phyloP scores from a whole-genome alignment of 1,140 invertebrate species.

The Papilio xuthus region DNA sequence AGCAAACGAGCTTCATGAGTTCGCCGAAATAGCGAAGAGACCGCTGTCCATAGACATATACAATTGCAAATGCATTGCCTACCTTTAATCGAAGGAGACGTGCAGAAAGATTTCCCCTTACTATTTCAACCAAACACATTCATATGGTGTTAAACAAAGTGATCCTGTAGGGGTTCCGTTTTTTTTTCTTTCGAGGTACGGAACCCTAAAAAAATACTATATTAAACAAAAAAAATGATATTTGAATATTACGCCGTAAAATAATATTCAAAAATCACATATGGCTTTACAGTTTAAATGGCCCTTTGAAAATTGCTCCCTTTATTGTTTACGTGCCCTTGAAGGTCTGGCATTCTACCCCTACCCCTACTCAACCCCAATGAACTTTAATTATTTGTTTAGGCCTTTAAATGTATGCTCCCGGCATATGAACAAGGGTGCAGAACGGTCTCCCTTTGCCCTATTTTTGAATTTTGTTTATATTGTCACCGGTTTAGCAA shows the following conservation, averaged over 20 bases:
- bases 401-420: not conserved
- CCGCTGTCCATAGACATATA: no score
- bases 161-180: no score
- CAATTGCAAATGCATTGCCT: no score
- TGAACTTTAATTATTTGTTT: slow-evolving; percentile 17
- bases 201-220: no score
- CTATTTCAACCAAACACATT: not conserved
- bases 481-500: not conserved
- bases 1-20: no score
- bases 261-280: not conserved
- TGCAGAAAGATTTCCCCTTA: no score
- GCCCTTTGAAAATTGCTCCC: not conserved
- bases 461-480: slow-evolving; percentile 11
- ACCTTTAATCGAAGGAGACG: no score
- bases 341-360: not conserved
- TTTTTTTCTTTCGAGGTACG: no score
- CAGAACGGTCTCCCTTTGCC: not conserved
- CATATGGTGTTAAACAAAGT: no score
- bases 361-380: not conserved
- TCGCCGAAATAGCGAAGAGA: no score
- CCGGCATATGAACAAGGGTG: not conserved
- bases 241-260: not conserved
- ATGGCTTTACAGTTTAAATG: not conserved
- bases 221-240: not conserved
- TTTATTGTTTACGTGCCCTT: not conserved